Conservation (phyloP, 2,113 vertebrate species). For the Oncorhynchus clarkii region DNA sequence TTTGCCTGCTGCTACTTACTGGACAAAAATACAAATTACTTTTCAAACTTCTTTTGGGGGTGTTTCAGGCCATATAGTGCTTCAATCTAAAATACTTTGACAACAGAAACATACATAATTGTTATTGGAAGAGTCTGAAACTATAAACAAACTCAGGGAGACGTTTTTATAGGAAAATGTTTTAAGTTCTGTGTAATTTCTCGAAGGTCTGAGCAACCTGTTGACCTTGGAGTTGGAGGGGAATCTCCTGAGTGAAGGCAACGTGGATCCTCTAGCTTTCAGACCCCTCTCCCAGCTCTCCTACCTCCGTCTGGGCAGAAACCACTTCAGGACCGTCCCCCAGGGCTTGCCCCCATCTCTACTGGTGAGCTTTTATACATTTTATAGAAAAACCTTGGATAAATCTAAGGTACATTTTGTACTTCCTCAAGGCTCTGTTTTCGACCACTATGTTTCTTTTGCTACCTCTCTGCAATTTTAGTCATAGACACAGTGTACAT, state of each 20-base stretch:
- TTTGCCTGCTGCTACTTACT: neutral
- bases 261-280: slow-evolving; percentile 83
- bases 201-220: slow-evolving; percentile 80
- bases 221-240: slow-evolving; percentile 91
- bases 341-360: slow-evolving; percentile 86
- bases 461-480: neutral
- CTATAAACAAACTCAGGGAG: no score
- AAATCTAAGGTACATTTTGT: no score
- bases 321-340: slow-evolving; percentile 90
- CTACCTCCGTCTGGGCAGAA: slow-evolving; percentile 87
- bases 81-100: no score
- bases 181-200: slow-evolving; percentile 7
- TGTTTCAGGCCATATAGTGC: neutral
- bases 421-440: no score
- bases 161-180: neutral
- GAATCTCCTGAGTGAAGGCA: slow-evolving; percentile 88
- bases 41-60: no score
- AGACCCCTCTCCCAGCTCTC: slow-evolving; percentile 77
- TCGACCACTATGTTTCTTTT: neutral
- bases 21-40: neutral
- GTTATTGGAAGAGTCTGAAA: no score
- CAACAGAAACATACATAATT: no score
- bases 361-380: slow-evolving; percentile 73
- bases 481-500: neutral
- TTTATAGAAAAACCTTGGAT: no score